Evolutionary conservation across 1,140 invertebrate genomes (phyloP).

Genomic region (Atta cephalotes): DNA sequence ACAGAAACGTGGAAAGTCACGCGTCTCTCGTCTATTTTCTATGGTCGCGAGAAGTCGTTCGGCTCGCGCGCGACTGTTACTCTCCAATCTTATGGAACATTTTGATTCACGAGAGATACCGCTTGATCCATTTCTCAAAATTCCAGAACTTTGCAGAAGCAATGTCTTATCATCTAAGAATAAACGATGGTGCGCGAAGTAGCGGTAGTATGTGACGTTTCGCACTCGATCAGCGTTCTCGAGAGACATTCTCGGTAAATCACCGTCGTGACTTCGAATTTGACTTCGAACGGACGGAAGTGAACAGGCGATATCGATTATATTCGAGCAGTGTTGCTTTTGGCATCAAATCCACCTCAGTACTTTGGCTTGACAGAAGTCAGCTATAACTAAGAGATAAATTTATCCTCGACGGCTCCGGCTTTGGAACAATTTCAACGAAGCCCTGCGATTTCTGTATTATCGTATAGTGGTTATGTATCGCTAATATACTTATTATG

Average conservation of each 20-base stretch:
- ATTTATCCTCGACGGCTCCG: constrained; percentile 40
- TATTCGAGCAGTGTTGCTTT: constrained; percentile 51
- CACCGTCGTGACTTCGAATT: neutral
- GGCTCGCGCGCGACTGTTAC: neutral
- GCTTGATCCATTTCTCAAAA: constrained; percentile 46
- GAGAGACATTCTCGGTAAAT: constrained; percentile 1
- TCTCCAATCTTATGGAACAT: constrained; percentile 19
- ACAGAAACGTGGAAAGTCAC: constrained; percentile 18
- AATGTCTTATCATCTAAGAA: constrained; percentile 46
- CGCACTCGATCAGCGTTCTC: constrained; percentile 18
- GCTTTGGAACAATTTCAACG: constrained; percentile 45
- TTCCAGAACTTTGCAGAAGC: constrained; percentile 8
- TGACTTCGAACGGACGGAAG: constrained; percentile 21
- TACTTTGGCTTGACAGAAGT: constrained; percentile 43
- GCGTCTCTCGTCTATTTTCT: constrained; percentile 53
- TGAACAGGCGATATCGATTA: constrained; percentile 54
- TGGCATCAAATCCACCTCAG: constrained; percentile 46
- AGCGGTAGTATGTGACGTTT: constrained; percentile 11
- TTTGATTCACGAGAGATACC: constrained; percentile 43
- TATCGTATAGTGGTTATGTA: constrained; percentile 38
- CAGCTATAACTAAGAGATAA: constrained; percentile 43
- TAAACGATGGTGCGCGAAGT: constrained; percentile 8
- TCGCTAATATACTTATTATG: constrained; percentile 39
- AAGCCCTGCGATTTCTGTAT: constrained; percentile 51
- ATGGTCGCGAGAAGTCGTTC: constrained; percentile 8